Evolutionary conservation across 2,113 vertebrate genomes (phyloP), one percentile per base, ranked within the genome.

Genomic region (Equus quagga): DNA sequence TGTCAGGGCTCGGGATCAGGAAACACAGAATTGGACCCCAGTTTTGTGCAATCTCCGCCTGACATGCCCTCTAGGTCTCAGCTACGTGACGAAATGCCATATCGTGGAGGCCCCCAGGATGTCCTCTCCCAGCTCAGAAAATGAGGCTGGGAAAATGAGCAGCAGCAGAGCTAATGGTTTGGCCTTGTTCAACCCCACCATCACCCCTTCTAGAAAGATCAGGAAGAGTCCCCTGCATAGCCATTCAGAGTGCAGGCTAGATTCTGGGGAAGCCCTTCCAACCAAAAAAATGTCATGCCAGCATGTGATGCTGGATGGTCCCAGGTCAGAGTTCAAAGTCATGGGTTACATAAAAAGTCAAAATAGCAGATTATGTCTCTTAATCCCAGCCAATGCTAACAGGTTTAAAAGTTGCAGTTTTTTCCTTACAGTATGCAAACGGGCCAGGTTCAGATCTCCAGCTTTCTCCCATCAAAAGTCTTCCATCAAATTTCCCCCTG

Each of bases 41-140:
- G 78, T 49, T 95, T 46, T 64, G 80, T 56, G 54, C 36, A 36
- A 5, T 33, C 84, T 56, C 70, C 2, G 23, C 72, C 76, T 60
- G 79, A 78, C 36, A 14, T 54, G 89, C 86, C 85, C 82, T 94
- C 83, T 62, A 76, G 86, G 60, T 87, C 83, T 78, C 84, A 15
- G 94, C 87, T 97, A 93, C 33, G 18, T 97, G 92, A 97, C 4
- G 2, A 75, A 96, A 85, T 72, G 67, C 95, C 91, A 67, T 64
- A 33, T 15, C 6, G 13, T 5, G 5, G 90, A 95, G 75, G 31
- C 31, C 79, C 70, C 19, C 12, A 5, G 13, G 70, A 33, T 28
- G 31, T 94, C 70, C 28, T 96, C n/a, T 81, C 94, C 89, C 79
- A 65, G 82, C 80, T 87, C 86, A 26, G 83, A 85, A 81, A 96